Evolutionary conservation across 2,113 vertebrate genomes (phyloP), one percentile per base, ranked within the genome.

Genomic region (Neodontobutis hainanensis): DNA sequence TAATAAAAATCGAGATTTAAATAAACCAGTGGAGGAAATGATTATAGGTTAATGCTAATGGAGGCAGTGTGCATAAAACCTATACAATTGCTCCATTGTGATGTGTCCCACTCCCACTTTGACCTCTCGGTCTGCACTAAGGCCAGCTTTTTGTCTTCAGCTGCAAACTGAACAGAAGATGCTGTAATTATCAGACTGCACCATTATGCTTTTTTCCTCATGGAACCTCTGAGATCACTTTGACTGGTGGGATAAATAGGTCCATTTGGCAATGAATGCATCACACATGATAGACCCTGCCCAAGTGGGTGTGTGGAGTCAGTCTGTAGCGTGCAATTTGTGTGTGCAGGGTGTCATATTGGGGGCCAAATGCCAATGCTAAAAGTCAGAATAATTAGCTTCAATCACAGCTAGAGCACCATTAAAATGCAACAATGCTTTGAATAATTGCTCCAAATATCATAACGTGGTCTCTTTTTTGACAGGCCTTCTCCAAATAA

Each of bases 51-150:
- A 34, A 53, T 69, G 50, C 52, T 55, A 63, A 72, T 78, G 77
- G 63, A 72, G 47, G 64, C 53, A 4, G 38, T 71, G 52, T 27
- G 62, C 61, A 38, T 38, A 34, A 56, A 10, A 40, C 36, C 38
- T 44, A 56, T n/a, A 87, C 82, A 85, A 69, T 77, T 43, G 53
- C 11, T 36, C 34, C 85, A 84, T 73, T 86, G 80, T 88, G 48
- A 71, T n/a, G 32, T 40, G 11, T 32, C 51, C 52, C 45, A 3
- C 56, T 40, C 16, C 6, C 43, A 15, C 66, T 12, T 42, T 34
- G 72, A 42, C 12, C 61, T 67, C 32, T 51, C 53, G 12, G 10
- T 72, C 68, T 56, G 57, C 45, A 55, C 52, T 57, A 59, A 77
- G 36, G 46, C 45, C 55, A 50, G 62, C 67, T 65, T 85, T n/a